Evolutionary conservation across 1,140 invertebrate species (phyloP), one percentile per base, ranked within the genome.

Genomic region (Elysia chlorotica): DNA sequence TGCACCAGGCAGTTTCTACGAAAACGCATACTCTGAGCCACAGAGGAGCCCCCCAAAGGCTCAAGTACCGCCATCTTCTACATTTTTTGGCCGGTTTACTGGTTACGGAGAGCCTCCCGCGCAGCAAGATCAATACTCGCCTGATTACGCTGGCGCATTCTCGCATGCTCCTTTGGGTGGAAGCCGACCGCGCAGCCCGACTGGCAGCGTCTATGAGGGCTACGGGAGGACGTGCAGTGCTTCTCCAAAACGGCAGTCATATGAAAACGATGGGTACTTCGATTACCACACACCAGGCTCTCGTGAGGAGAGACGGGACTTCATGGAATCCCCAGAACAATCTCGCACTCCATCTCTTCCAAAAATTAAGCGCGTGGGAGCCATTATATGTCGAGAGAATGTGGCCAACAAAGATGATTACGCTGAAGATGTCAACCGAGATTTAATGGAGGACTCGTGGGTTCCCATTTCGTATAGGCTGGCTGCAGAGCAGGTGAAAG

Each of bases 341-440:
- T 48, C n/a, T 48, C n/a, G 10, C n/a, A 14, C 41, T 48, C 41
- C 65, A 3, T 19, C 5, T 0, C 2, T 56, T 33, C 1, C 17
- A 21, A 53, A 54, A 33, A 67, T 67, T 30, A 67, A 54, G 30
- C 53, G 56, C 31, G 65, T 67, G 6, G 65, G 65, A 30, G 65
- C 41, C 1, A 67, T 67, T 21, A 53, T 67, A 1, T 67, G 65
- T 33, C 65, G 65, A 5, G 65, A 67, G 14, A 67, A 67, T 53
- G 65, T 67, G 21, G 65, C 23, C 14, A 67, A 67, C 48, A 67
- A 67, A 30, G 65, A 67, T n/a, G 65, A 67, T 21, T 67, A 67
- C 28, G 65, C 65, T 21, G 65, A 67, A 67, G 65, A 67, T 33
- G 41, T 67, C 25, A 67, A 67, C 30, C 14, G 65, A 36, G 65